Conservation (phyloP, 2,113 vertebrate genomes). For the Isichthys henryi region DNA sequence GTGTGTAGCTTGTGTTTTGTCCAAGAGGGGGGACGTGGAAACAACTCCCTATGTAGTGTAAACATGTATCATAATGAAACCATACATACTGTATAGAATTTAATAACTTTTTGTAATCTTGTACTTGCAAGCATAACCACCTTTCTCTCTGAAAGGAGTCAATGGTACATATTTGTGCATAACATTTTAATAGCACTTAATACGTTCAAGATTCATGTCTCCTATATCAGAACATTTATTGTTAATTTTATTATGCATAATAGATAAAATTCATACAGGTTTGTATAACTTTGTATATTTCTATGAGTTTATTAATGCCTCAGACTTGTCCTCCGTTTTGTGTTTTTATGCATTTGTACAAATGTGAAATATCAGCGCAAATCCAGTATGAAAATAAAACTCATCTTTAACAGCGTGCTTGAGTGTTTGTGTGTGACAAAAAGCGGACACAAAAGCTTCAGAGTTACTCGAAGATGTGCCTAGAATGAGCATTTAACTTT, state of each 20-base stretch:
- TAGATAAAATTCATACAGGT: conserved; percentile 48
- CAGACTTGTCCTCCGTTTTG: conserved; percentile 67
- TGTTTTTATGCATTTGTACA: conserved; percentile 85
- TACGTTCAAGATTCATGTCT: conserved; percentile 59
- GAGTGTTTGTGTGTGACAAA: background rate
- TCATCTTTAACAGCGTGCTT: conserved; percentile 34
- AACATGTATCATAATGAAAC: conserved; percentile 16
- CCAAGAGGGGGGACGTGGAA: background rate
- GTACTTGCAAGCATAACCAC: conserved; percentile 61
- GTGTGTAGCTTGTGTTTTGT: background rate
- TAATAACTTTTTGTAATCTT: conserved; percentile 25
- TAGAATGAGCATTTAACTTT: background rate
- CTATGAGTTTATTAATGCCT: conserved; percentile 67
- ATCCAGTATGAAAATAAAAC: conserved; percentile 76
- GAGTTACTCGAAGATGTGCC: background rate
- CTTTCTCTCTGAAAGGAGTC: conserved; percentile 65
- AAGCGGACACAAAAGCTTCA: background rate
- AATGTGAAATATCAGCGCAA: conserved; percentile 81
- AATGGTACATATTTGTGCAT: conserved; percentile 72
- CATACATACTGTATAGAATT: conserved; percentile 32
- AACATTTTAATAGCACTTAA: conserved; percentile 61
- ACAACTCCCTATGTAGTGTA: background rate
- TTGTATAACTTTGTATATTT: conserved; percentile 63
- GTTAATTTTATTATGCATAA: conserved; percentile 44
- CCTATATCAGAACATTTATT: conserved; percentile 59